Evolutionary conservation across 1,140 invertebrate species (phyloP).

Genomic region (Mycetomoellerius zeteki): DNA sequence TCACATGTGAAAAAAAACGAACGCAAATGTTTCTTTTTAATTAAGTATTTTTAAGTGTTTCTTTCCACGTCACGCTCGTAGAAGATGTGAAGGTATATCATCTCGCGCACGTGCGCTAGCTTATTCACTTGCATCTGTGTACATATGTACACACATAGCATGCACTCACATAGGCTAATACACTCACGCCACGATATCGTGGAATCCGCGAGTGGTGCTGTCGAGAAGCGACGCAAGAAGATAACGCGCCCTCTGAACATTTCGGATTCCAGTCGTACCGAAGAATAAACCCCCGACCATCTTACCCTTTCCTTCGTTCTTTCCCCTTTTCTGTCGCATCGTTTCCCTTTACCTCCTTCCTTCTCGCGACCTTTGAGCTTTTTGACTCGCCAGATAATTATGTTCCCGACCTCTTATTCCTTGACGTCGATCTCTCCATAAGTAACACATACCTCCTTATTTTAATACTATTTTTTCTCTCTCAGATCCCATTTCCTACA

Average conservation of each 20-base stretch:
- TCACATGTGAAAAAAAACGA: background rate
- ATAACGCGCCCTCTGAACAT: slow-evolving; percentile 74
- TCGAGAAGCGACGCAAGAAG: slow-evolving; percentile 70
- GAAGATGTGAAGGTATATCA: slow-evolving; percentile 3
- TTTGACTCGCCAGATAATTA: slow-evolving; percentile 74
- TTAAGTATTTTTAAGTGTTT: background rate
- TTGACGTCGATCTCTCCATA: slow-evolving; percentile 70
- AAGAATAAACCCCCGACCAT: slow-evolving; percentile 70
- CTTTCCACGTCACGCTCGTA: background rate
- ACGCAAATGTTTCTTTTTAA: background rate
- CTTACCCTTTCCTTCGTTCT: background rate
- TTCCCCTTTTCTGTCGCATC: background rate
- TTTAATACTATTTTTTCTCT: background rate
- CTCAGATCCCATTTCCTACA: background rate
- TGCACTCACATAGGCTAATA: background rate
- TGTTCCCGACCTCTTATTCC: slow-evolving; percentile 70
- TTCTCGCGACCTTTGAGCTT: slow-evolving; percentile 55
- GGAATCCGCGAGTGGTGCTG: slow-evolving; percentile 74
- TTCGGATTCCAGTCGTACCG: slow-evolving; percentile 74
- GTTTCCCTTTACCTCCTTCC: slow-evolving; percentile 31
- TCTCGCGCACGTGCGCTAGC: slow-evolving; percentile 8
- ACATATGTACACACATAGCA: background rate
- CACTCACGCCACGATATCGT: slow-evolving; percentile 48
- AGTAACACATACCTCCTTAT: slow-evolving; percentile 61
- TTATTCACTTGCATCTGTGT: slow-evolving; percentile 27